These are phyloP conservation scores for Parambassis ranga DNA, from an alignment of 2,797 vertebrate genomes.

Conservation along the genomic window DNA sequence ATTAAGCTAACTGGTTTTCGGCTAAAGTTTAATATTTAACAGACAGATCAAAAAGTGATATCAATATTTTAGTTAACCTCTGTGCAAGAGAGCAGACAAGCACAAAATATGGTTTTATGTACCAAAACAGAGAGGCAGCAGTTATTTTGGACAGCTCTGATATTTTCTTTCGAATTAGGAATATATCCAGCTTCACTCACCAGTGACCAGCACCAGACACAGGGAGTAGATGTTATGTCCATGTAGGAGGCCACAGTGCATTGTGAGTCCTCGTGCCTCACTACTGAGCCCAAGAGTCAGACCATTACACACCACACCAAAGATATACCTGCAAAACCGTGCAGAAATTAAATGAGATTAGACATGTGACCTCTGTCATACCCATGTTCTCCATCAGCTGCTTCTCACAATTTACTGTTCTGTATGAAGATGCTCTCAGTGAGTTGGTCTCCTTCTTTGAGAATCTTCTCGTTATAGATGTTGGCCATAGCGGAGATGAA, in stretches of 20 bases:
- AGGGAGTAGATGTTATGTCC: constrained; percentile 93
- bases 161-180: too few species aligned
- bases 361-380: rapidly evolving
- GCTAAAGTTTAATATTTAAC: too few species aligned
- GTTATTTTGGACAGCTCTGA: too few species aligned
- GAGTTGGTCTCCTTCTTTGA: constrained; percentile 92
- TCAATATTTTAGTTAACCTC: too few species aligned
- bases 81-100: too few species aligned
- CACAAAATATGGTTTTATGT: too few species aligned
- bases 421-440: constrained; percentile 94
- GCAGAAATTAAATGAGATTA: not conserved
- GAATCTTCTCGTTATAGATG: constrained; percentile 98
- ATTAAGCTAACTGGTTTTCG: too few species aligned
- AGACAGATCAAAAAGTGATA: too few species aligned
- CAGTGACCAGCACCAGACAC: constrained; percentile 88
- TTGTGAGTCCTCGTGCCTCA: constrained; percentile 82
- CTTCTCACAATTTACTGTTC: constrained; percentile 88
- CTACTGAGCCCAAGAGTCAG: constrained; percentile 84
- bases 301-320: constrained; percentile 91
- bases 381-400: rapidly evolving
- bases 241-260: constrained; percentile 91
- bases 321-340: constrained; percentile 78
- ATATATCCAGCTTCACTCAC: constrained; percentile 47
- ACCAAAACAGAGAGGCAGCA: too few species aligned
- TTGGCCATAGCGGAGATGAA: constrained; percentile 95